Evolutionary conservation across 2,797 vertebrate genomes (phyloP), one percentile per base, ranked within the genome.

Genomic region (Platyrinchus mystaceus): DNA sequence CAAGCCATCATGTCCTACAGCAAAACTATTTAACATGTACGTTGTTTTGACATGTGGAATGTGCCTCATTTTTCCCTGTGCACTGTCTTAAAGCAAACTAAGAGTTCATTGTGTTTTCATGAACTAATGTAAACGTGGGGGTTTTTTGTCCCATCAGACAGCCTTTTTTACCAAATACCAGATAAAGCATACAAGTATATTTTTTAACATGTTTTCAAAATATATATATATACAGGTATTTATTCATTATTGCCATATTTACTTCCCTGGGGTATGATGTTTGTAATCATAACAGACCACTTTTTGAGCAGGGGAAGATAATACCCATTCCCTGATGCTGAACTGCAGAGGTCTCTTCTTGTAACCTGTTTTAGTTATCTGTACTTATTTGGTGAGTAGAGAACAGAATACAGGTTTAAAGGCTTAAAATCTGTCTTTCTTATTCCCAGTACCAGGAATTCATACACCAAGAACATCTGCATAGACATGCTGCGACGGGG

Each of bases 401-500:
- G 92, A 85, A 62, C 14, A 68, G 78, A 69, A 92, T 74, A 36
- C 56, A 24, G 79, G 80, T 86, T 96, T 94, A 71, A 91, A 93
- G 66, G 87, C 95, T 95, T 89, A 85, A 97, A 93, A 96, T 88
- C 21, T 92, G 7, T 64, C 80, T 93, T 83, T 96, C 88, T 88
- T 96, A 84, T 97, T 96, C 95, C 87, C 97, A 99, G 98, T 95
- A 98, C 98, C 95, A 98, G 98, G 94, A 98, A 98, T 98, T 98
- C 98, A 26, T 97, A 98, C 97, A 98, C 98, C 98, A 98, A 99
- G 97, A 98, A 98, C 98, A 97, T 99, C 98, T 99, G 98, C 96
- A 98, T 98, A 97, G 98, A 98, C 96, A 98, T 98, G 98, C 98
- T 98, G 96, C 97, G 96, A 67, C 96, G 94, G 46, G 97, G 98